Evolutionary conservation across 1,140 invertebrate species (phyloP), one percentile per base, ranked within the genome.

Genomic region (Bombus affinis): DNA sequence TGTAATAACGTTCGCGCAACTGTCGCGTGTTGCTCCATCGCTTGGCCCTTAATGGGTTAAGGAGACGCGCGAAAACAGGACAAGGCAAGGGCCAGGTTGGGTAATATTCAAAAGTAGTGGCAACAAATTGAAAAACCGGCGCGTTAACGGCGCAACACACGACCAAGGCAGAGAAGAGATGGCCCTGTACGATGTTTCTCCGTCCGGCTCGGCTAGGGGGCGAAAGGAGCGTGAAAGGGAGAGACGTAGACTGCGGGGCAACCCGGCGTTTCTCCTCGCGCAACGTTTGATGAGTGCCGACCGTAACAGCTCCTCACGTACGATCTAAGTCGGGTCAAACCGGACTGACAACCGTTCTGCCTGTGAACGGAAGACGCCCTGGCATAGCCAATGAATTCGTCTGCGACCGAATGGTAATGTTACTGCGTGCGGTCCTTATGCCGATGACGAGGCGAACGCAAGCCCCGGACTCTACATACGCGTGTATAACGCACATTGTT

Each of bases 291-390:
- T 86, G 88, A 83, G 76, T 84, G 88, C 88, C 88, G 88, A 89
- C 88, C 80, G 39, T 89, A 86, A 86, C 88, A 86, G 66, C 85
- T 89, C 85, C 85, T 89, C 88, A 86, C 88, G 88, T 89, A 86
- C 88, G 81, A 89, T 90, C 88, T 90, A 91, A 91, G 91, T 91
- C 83, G 81, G 90, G 89, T 86, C 85, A 92, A 91, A 92, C 90
- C 88, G 88, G 87, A 89, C 89, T 92, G 87, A 88, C 92, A 93
- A 93, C 87, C 91, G 92, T 93, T 91, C 86, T 92, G 92, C 92
- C 92, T 93, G 93, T 92, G 92, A 93, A 94, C 93, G 93, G 93
- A 94, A 93, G 93, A 93, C 91, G 88, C 90, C 85, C 90, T 89
- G 90, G 91, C 89, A 90, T 92, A 86, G 80, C 88, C 90, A 94